Conservation (phyloP, 2,888 invertebrate genomes). For the Yponomeuta plumbellus region DNA sequence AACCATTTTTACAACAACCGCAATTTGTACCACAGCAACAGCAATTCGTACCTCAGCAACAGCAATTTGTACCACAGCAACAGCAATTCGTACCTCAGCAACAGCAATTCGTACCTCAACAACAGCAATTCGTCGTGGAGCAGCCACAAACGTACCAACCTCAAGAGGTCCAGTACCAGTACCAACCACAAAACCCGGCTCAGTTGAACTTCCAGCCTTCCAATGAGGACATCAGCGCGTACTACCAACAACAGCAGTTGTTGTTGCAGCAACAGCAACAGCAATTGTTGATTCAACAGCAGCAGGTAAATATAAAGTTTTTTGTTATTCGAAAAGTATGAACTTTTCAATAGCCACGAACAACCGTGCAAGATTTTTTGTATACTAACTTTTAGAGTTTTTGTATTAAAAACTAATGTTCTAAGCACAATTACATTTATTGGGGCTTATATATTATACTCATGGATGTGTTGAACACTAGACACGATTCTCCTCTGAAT, state of each 20-base stretch:
- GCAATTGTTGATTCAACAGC: neutral
- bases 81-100: constrained; percentile 19
- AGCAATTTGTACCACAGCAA: constrained; percentile 20
- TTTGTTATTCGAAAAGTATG: neutral
- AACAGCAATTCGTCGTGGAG: neutral
- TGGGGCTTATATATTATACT: too few species aligned
- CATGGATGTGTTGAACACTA: too few species aligned
- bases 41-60: constrained; percentile 22
- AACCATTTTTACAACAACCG: constrained; percentile 11
- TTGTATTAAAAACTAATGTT: too few species aligned
- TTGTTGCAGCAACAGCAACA: neutral
- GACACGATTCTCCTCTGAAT: too few species aligned
- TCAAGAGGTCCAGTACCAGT: constrained; percentile 14
- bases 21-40: constrained; percentile 23
- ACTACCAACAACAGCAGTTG: neutral
- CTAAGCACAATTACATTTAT: too few species aligned
- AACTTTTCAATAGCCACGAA: too few species aligned
- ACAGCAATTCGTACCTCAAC: constrained; percentile 1
- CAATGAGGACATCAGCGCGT: neutral
- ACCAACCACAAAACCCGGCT: constrained; percentile 8
- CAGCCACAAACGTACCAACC: constrained; percentile 17
- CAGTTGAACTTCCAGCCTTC: constrained; percentile 6
- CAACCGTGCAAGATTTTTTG: too few species aligned
- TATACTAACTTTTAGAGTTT: too few species aligned
- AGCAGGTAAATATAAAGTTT: neutral